A percentile compares a stretch with the other conserved stretches of the same genome.
Evolutionary conservation across 2,797 vertebrate genomes (phyloP).

Genomic region (Melanotaenia pygmaea): DNA sequence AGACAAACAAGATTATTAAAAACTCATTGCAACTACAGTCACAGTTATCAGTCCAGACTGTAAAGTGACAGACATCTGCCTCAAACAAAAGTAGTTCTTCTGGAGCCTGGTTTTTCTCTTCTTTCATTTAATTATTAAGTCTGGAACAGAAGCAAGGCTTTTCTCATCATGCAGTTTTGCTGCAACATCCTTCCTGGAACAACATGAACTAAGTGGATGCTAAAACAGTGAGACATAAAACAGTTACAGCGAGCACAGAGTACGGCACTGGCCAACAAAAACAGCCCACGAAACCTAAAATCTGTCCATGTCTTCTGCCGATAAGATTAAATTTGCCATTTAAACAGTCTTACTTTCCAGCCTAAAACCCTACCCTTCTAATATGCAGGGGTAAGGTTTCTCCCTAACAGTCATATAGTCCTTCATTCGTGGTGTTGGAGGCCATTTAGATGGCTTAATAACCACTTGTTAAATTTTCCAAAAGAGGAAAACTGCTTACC

Average conservation of each 20-base stretch:
- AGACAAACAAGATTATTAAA: neutral
- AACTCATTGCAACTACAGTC: neutral
- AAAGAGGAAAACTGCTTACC: neutral
- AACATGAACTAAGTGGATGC: neutral
- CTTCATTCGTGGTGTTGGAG: neutral
- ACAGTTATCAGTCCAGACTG: neutral
- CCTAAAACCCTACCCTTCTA: neutral
- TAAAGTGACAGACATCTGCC: neutral
- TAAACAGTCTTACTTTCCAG: neutral
- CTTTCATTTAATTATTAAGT: constrained; percentile 11
- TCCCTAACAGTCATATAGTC: too few species aligned
- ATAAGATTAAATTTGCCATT: neutral
- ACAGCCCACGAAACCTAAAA: neutral
- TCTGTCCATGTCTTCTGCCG: neutral
- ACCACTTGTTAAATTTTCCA: neutral
- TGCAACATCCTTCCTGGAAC: constrained; percentile 43
- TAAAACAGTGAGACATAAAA: constrained; percentile 25
- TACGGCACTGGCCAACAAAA: neutral
- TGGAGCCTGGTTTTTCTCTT: constrained; percentile 3
- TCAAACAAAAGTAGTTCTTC: neutral
- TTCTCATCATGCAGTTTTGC: constrained; percentile 25
- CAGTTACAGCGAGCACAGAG: constrained; percentile 11
- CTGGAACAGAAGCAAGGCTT: constrained; percentile 15
- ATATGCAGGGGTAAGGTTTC: neutral
- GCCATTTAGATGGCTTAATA: neutral